Evolutionary conservation across 2,888 invertebrate species (phyloP).

Genomic region (Agrochola litura): DNA sequence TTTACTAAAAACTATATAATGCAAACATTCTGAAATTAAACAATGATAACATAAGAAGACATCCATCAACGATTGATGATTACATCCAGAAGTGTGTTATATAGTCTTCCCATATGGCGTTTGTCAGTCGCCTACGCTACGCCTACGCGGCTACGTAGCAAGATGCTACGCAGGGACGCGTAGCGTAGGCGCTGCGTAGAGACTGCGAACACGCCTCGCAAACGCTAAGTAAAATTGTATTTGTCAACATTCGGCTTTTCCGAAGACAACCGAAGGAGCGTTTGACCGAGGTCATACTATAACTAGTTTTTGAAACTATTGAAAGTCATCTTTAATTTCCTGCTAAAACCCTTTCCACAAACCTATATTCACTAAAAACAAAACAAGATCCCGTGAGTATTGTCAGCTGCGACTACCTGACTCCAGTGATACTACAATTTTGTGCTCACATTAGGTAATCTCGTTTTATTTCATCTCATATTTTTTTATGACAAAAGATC

Average conservation of each 20-base stretch:
- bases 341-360: slow-evolving; percentile 37
- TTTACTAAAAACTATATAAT: neutral
- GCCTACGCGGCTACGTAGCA: slow-evolving; percentile 21
- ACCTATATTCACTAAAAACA: slow-evolving; percentile 52
- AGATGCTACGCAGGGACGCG: neutral
- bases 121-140: neutral
- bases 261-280: neutral
- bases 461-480: slow-evolving; percentile 86
- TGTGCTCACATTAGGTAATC: slow-evolving; percentile 86
- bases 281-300: neutral
- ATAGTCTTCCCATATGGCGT: no score
- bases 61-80: neutral
- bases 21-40: neutral
- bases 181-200: slow-evolving; percentile 6
- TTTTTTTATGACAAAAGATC: slow-evolving; percentile 88
- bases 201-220: neutral
- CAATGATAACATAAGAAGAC: no score
- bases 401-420: slow-evolving; percentile 79
- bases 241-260: neutral
- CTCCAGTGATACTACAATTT: slow-evolving; percentile 83
- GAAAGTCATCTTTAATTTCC: slow-evolving; percentile 12
- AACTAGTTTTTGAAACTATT: neutral
- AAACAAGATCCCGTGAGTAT: slow-evolving; percentile 54
- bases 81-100: neutral
- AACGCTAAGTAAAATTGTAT: neutral